Evolutionary conservation across 2,113 vertebrate species (phyloP), one percentile per base, ranked within the genome.

Genomic region (Sturnira hondurensis): DNA sequence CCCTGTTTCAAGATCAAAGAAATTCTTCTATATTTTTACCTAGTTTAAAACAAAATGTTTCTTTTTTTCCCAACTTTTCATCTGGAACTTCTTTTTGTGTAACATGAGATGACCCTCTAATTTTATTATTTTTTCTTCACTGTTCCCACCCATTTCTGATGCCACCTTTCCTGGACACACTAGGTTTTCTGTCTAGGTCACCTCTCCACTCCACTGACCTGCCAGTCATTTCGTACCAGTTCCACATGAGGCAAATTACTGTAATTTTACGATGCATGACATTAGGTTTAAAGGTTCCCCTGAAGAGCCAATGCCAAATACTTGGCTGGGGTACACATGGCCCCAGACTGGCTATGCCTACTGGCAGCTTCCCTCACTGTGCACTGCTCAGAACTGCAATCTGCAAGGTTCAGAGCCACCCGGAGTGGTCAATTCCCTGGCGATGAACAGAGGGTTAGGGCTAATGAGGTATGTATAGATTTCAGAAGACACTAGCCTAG

Each of bases 261-360:
- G 2, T 61, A 84, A 71, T 38, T 54, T 77, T 47, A 58, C 1
- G 71, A 88, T 80, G 1, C 1, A 61, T 52, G n/a, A 41, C 50
- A 63, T 70, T 83, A 85, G 67, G 91, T 93, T 71, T 56, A 92
- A 70, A 84, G 41, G 74, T 73, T 41, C 58, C 85, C 76, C 86
- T 78, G 61, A 76, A 89, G 61, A 86, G n/a, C 41, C 76, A 61
- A 73, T 63, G 58, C 12, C 54, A 93, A 78, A 31, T 26, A 45
- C 71, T 61, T 36, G n/a, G 28, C 33, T 91, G 76, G 31, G 12
- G 61, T 61, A 63, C 16, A 93, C 5, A 52, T 1, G n/a, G 33
- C 31, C 58, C 9, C 2, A 43, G 24, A 63, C 41, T 31, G 50
- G 41, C 58, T 10, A 13, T 14, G 26, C 41, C 17, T 45, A 36